Evolutionary conservation across 2,888 invertebrate genomes (phyloP), one percentile per base, ranked within the genome.

Genomic region (Lasius platythorax): DNA sequence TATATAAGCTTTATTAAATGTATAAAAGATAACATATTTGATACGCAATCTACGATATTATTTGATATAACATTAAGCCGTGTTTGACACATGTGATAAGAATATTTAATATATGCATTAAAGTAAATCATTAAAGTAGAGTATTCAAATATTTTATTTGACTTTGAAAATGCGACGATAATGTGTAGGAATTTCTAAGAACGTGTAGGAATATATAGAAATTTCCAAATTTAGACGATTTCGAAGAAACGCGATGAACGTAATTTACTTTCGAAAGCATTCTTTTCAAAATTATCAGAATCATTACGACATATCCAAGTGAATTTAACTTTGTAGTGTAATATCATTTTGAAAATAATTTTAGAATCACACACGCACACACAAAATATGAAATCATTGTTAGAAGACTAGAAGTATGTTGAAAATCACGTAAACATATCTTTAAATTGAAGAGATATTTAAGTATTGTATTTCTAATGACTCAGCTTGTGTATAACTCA

Each of bases 41-140:
- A 28, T 23, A 23, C 12, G 30, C 18, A 30, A 64, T 40, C 12
- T 33, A 6, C 43, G 12, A 33, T 33, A 12, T 66, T 58, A 33
- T 50, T 70, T 68, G 15, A 37, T 43, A 40, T 37, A n/a, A n/a
- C 12, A 56, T 12, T 9, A 23, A 8, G 15, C 6, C 3, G 9
- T 11, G 23, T 72, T 72, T 15, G 73, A 72, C 46, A 61, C 5
- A 18, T n/a, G 43, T 28, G 43, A 74, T 43, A 75, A 63, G 18
- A 50, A 5, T 1, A 63, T 18, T 46, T 46, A 46, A 64, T 64
- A 64, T 58, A 61, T 8, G 6, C 15, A 3, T 1, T 8, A 23
- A 23, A 23, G 11, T 43, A n/a, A 33, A 46, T 64, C 30, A 67
- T 46, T 33, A 23, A 66, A 66, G 15, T 28, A 73, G 23, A 73